These are phyloP conservation scores for Eristalinus aeneus DNA, from an alignment of 2,888 invertebrate species.

Conservation along the genomic window DNA sequence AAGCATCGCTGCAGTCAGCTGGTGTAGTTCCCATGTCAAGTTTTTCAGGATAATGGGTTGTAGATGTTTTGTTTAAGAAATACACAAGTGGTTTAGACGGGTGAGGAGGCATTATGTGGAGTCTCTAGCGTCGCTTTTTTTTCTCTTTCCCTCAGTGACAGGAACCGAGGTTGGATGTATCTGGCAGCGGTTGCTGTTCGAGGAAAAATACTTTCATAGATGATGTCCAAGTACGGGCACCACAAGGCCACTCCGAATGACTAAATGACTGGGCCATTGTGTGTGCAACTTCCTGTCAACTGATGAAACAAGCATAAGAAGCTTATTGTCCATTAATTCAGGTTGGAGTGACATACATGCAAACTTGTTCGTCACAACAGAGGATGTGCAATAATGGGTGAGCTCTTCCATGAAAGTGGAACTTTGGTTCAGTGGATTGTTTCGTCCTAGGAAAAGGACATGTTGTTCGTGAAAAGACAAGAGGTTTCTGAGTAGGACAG, in stretches of 20 bases:
- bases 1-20: conserved; percentile 27
- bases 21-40: conserved; percentile 62
- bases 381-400: not conserved
- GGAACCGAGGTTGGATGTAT: conserved; percentile 47
- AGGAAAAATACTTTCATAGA: conserved; percentile 2
- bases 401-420: too few species aligned
- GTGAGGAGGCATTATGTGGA: not conserved
- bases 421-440: too few species aligned
- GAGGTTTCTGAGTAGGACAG: too few species aligned
- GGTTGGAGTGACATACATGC: not conserved
- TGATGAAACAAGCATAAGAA: not conserved
- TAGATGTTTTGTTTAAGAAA: conserved; percentile 43
- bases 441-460: too few species aligned
- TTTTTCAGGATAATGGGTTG: conserved; percentile 59
- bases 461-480: too few species aligned
- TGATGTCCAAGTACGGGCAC: not conserved
- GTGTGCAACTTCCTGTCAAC: conserved; percentile 44
- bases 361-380: not conserved
- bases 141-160: conserved; percentile 7
- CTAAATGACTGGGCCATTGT: conserved; percentile 37
- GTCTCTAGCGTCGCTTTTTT: not conserved
- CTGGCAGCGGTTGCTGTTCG: conserved; percentile 18
- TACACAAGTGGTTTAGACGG: conserved; percentile 19
- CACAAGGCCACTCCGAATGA: conserved; percentile 28
- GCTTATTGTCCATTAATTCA: conserved; percentile 1